Percentiles rank a stretch among this genome's conserved stretches.
Conservation (phyloP, 1,140 invertebrate genomes). For the Acyrthosiphon pisum region DNA sequence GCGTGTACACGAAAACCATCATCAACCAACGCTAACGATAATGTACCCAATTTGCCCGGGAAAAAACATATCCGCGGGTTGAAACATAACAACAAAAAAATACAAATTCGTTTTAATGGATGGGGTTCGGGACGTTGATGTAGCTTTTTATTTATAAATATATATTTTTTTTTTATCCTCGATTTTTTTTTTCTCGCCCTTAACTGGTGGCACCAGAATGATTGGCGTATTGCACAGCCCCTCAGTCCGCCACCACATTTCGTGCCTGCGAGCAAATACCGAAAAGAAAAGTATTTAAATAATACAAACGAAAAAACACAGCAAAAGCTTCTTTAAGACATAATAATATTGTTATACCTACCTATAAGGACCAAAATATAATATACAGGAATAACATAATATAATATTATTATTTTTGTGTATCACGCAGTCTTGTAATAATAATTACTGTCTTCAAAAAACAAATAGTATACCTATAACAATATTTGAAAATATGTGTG, state of each 20-base stretch:
- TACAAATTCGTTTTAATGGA: constrained; percentile 7
- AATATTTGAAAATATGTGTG: not conserved
- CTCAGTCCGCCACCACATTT: not conserved
- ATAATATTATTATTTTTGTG: not conserved
- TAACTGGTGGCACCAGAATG: not conserved
- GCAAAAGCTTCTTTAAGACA: not conserved
- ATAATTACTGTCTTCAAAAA: not conserved
- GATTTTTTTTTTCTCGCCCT: not conserved
- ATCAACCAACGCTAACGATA: constrained; percentile 40
- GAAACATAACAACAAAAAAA: not conserved
- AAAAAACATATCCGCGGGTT: not conserved
- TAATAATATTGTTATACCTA: not conserved
- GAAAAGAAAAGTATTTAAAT: not conserved
- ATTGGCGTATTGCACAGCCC: not conserved
- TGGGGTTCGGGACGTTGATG: constrained; percentile 23
- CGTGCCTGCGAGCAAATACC: not conserved
- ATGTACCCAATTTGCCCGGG: constrained; percentile 38
- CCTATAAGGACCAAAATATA: not conserved
- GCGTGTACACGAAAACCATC: constrained; percentile 40
- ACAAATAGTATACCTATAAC: not conserved
- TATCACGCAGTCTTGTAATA: not conserved
- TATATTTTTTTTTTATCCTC: not conserved
- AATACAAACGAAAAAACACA: not conserved
- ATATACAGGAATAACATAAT: not conserved
- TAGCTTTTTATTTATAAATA: not conserved